These are phyloP conservation scores for Rhinopithecus roxellana DNA, from an alignment of 2,113 vertebrate species.

Conservation along the genomic window DNA sequence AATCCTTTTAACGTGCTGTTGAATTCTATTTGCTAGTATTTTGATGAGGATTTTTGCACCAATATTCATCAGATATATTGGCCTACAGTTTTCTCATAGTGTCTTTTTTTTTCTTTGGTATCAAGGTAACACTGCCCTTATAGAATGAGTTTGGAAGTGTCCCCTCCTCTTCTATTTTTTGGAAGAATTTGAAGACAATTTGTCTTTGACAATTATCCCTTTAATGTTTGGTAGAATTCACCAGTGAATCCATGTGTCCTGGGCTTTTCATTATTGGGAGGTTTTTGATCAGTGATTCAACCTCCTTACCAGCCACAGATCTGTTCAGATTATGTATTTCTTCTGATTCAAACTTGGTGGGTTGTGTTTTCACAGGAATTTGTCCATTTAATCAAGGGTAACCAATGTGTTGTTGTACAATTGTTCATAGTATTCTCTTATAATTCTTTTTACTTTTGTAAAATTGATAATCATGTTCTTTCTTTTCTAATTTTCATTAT, in stretches of 20 bases:
- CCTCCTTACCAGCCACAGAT: background rate
- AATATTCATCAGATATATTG: background rate
- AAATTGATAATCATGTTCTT: background rate
- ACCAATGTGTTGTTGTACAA: background rate
- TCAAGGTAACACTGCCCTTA: background rate
- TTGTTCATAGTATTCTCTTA: background rate
- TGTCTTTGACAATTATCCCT: background rate
- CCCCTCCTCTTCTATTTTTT: background rate
- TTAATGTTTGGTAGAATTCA: background rate
- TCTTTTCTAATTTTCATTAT: background rate
- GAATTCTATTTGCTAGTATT: background rate
- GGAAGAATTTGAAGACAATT: background rate
- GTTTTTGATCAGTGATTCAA: background rate
- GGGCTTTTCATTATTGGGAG: background rate
- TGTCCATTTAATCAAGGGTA: background rate
- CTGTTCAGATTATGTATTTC: background rate
- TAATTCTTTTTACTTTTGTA: background rate
- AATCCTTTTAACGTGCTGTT: background rate
- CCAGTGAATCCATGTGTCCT: background rate
- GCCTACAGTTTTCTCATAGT: background rate
- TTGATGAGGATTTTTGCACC: background rate
- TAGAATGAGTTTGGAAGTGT: background rate
- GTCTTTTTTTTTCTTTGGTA: background rate
- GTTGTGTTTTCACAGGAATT: background rate
- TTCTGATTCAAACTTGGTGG: background rate